Evolutionary conservation across 2,113 vertebrate genomes (phyloP).

Genomic region (Sceloporus undulatus): DNA sequence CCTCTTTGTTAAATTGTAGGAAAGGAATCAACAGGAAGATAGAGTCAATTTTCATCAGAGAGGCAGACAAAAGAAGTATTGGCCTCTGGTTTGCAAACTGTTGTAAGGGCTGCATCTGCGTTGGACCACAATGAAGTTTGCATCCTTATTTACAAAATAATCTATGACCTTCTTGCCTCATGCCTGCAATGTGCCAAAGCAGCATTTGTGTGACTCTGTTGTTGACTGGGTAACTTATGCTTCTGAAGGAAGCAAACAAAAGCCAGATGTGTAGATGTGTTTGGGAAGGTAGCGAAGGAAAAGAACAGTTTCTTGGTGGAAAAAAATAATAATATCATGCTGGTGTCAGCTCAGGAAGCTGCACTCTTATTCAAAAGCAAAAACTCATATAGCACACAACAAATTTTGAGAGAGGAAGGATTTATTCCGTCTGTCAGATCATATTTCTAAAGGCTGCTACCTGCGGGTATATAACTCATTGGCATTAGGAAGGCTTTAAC

Average conservation of each 20-base stretch:
- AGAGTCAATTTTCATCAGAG: neutral
- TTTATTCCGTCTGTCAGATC: conserved; percentile 11
- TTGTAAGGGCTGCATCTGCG: neutral
- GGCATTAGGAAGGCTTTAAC: neutral
- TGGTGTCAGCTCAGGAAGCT: neutral
- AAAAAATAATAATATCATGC: neutral
- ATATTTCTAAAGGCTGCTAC: neutral
- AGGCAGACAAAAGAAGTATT: neutral
- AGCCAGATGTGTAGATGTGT: conserved; percentile 24
- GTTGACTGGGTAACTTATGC: conserved; percentile 14
- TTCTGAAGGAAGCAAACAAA: conserved; percentile 25
- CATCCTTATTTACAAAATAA: conserved; percentile 10
- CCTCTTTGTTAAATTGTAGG: neutral
- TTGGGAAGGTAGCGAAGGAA: neutral
- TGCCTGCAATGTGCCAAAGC: neutral
- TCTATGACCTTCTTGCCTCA: neutral
- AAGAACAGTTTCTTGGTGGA: neutral
- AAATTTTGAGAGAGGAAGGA: conserved; percentile 6
- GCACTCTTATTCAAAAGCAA: neutral
- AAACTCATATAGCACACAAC: neutral
- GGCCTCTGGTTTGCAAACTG: neutral
- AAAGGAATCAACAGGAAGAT: neutral
- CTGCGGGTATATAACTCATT: neutral
- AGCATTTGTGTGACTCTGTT: neutral
- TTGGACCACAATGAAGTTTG: conserved; percentile 23